A percentile compares a stretch with the other conserved stretches of the same genome.
Evolutionary conservation across 2,113 vertebrate species (phyloP).

Genomic region (Himantopus leucocephalus): DNA sequence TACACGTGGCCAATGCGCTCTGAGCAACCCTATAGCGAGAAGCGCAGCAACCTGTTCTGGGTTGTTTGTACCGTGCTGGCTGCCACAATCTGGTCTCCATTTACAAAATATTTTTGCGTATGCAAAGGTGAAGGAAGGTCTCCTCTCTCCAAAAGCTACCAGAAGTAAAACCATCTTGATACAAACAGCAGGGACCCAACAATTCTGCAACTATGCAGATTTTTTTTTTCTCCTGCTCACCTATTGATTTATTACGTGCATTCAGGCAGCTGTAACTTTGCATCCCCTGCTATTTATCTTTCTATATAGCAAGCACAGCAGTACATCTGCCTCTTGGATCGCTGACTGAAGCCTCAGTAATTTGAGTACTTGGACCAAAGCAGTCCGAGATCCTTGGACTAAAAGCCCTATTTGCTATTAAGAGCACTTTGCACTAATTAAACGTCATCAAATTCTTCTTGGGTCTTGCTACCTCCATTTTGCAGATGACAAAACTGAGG

Average conservation of each 20-base stretch:
- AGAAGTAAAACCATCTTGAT: not conserved
- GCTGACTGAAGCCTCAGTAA: not conserved
- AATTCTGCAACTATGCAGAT: not conserved
- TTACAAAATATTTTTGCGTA: not conserved
- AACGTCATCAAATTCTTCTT: not conserved
- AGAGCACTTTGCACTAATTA: conserved; percentile 25
- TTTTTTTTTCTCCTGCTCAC: not conserved
- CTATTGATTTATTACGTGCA: not conserved
- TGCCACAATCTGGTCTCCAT: not conserved
- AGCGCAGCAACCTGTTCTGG: not conserved
- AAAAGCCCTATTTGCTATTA: not conserved
- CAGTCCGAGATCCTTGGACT: not conserved
- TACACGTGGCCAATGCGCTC: fast-evolving
- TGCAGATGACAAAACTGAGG: not conserved
- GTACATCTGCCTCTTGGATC: not conserved
- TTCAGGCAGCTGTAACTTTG: not conserved
- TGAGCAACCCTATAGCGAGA: not conserved
- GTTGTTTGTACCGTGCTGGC: not conserved
- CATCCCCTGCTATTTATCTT: not conserved
- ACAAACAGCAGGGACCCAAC: not conserved
- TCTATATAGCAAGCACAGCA: not conserved
- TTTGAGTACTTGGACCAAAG: not conserved
- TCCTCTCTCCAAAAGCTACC: not conserved
- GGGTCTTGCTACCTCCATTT: not conserved
- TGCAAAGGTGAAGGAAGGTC: not conserved